These are phyloP conservation scores for Rhea americana DNA, from an alignment of 2,113 vertebrate genomes.

Conservation along the genomic window DNA sequence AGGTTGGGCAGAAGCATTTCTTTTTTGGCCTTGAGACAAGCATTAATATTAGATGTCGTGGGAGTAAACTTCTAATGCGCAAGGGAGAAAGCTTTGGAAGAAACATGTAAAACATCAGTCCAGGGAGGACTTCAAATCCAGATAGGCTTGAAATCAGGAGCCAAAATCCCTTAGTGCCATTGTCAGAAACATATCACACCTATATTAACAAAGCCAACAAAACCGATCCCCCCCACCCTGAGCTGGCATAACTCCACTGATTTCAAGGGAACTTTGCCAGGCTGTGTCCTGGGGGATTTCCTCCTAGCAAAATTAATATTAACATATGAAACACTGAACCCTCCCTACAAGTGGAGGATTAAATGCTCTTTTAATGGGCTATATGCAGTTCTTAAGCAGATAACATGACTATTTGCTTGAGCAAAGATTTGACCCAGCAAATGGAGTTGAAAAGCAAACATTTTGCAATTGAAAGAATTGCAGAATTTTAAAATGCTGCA, in stretches of 20 bases:
- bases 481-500: background rate
- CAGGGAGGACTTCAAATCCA: background rate
- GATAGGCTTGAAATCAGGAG: background rate
- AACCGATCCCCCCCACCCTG: background rate
- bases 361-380: constrained; percentile 28
- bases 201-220: background rate
- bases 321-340: background rate
- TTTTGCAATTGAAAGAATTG: background rate
- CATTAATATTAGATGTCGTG: constrained; percentile 43
- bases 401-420: background rate
- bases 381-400: background rate
- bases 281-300: constrained; percentile 24
- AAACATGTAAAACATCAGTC: background rate
- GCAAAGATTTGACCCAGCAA: background rate
- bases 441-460: background rate
- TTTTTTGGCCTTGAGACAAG: constrained; percentile 34
- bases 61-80: background rate
- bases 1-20: constrained; percentile 17
- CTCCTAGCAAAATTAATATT: constrained; percentile 30
- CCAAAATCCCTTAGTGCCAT: background rate
- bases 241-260: background rate
- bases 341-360: background rate
- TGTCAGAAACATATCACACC: background rate
- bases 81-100: constrained; percentile 1
- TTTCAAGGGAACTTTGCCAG: constrained; percentile 26